phyloP scores from a whole-genome alignment of 1,140 invertebrate species.

The Frieseomelitta varia region DNA sequence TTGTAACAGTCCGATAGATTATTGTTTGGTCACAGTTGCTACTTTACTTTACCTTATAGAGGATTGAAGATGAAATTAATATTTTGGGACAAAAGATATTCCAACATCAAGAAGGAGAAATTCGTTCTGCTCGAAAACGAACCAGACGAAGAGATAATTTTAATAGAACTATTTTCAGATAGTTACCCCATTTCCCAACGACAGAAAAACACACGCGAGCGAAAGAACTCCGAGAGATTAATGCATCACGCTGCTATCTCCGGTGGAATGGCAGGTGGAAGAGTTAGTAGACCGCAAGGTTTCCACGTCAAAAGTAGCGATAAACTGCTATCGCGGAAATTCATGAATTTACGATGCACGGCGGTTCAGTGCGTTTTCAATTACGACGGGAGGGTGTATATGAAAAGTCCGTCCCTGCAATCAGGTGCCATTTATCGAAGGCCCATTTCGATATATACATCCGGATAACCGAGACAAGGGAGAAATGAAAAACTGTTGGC shows the following conservation, averaged over 20 bases:
- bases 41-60: no score
- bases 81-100: no score
- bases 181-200: no score
- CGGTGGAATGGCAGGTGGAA: background rate
- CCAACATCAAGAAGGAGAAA: no score
- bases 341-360: background rate
- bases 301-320: background rate
- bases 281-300: background rate
- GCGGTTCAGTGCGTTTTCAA: background rate
- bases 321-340: background rate
- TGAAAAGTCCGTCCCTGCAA: background rate
- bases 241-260: background rate
- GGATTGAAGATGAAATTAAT: no score
- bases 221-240: background rate
- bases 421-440: background rate
- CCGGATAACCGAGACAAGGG: constrained; percentile 1
- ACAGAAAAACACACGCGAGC: background rate
- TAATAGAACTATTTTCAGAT: no score
- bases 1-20: no score
- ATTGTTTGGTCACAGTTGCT: no score
- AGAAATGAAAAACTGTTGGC: constrained; percentile 27
- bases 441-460: background rate
- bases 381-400: background rate
- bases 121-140: no score
- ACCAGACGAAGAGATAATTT: no score